Percentiles rank a stretch among this genome's conserved stretches.
These are phyloP conservation scores for Prochilodus magdalenae DNA, from an alignment of 2,113 vertebrate species.

Conservation along the genomic window DNA sequence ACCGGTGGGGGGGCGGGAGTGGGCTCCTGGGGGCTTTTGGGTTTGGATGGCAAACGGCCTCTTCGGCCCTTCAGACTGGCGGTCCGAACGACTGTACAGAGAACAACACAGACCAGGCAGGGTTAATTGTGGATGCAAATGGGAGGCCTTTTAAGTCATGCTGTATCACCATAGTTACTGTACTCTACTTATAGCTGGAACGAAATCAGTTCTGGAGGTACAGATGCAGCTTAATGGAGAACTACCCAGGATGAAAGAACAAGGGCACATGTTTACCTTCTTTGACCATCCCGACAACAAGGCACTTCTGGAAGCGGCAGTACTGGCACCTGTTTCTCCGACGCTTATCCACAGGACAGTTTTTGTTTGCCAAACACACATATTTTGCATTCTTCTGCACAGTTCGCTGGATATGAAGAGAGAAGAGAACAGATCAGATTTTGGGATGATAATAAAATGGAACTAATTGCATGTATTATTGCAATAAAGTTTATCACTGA, in stretches of 20 bases:
- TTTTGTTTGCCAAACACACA: slow-evolving; percentile 98
- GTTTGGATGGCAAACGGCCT: slow-evolving; percentile 96
- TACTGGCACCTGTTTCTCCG: slow-evolving; percentile 95
- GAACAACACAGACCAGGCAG: neutral
- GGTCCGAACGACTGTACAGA: slow-evolving; percentile 89
- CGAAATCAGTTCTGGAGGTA: neutral
- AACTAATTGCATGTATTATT: neutral
- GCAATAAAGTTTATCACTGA: neutral
- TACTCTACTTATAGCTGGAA: neutral
- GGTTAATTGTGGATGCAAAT: too few relatives aligned
- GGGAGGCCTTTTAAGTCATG: too few relatives aligned
- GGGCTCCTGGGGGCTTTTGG: slow-evolving; percentile 97
- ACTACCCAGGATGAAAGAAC: neutral
- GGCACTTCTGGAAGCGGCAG: slow-evolving; percentile 96
- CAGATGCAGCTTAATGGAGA: neutral
- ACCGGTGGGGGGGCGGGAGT: slow-evolving; percentile 95
- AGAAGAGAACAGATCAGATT: slow-evolving; percentile 3
- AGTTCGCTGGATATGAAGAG: slow-evolving; percentile 84
- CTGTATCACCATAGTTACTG: too few relatives aligned
- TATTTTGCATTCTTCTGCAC: slow-evolving; percentile 99
- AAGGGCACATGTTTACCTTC: slow-evolving; percentile 83
- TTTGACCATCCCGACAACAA: slow-evolving; percentile 97
- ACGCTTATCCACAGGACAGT: slow-evolving; percentile 97
- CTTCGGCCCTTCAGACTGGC: slow-evolving; percentile 96
- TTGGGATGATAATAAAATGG: slow-evolving; percentile 23